phyloP scores from a whole-genome alignment of 2,888 invertebrate genomes.

The Ecdyonurus torrentis region DNA sequence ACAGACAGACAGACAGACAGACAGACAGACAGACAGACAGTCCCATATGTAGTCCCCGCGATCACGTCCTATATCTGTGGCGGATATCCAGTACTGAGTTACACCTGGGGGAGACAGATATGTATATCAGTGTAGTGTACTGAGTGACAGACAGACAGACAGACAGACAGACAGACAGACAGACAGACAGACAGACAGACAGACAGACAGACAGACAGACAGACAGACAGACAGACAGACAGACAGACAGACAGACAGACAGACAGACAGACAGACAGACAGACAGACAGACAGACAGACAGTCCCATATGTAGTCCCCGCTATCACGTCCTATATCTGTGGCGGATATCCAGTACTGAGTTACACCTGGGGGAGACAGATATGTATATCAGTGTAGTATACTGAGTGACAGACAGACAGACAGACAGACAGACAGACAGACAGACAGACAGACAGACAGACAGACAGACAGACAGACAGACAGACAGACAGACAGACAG shows the following conservation, averaged over 20 bases:
- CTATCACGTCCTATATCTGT: too few relatives aligned
- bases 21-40: neutral
- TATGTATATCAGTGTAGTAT: too few relatives aligned
- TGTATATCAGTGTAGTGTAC: too few relatives aligned
- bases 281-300: conserved; percentile 3
- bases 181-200: conserved; percentile 5
- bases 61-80: too few relatives aligned
- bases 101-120: too few relatives aligned
- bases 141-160: neutral
- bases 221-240: conserved; percentile 4
- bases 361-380: too few relatives aligned
- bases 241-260: conserved; percentile 7
- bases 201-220: conserved; percentile 4
- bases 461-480: conserved; percentile 3
- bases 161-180: conserved; percentile 6
- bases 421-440: conserved; percentile 5
- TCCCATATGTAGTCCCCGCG: too few relatives aligned
- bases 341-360: too few relatives aligned
- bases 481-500: too few relatives aligned
- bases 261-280: conserved; percentile 6
- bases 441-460: conserved; percentile 5
- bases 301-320: too few relatives aligned
- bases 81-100: too few relatives aligned
- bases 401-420: too few relatives aligned
- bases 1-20: neutral